phyloP scores from a whole-genome alignment of 2,113 vertebrate genomes.

The Synodontis membranacea region DNA sequence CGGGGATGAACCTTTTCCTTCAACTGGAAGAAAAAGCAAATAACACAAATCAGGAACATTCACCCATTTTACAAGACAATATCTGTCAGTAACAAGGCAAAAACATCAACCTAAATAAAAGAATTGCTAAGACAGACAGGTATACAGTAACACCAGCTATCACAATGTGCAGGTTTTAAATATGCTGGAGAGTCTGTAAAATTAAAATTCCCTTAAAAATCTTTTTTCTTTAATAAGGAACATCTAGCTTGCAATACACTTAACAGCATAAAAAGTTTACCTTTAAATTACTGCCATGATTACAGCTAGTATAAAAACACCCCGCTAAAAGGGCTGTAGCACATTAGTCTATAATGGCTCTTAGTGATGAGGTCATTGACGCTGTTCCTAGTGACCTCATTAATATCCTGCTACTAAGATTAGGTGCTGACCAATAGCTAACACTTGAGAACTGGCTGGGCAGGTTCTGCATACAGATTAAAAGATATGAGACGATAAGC shows the following conservation, averaged over 20 bases:
- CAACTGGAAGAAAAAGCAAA: conserved; percentile 55
- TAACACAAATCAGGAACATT: too few relatives aligned
- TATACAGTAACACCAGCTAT: neutral
- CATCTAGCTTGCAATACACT: neutral
- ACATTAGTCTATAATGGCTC: neutral
- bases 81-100: neutral
- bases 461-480: neutral
- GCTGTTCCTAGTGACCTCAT: neutral
- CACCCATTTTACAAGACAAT: too few relatives aligned
- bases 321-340: neutral
- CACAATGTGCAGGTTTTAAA: neutral
- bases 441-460: neutral
- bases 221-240: neutral
- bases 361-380: neutral
- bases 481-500: neutral
- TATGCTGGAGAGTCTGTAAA: neutral
- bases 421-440: neutral
- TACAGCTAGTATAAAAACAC: neutral
- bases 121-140: neutral
- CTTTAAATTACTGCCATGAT: neutral
- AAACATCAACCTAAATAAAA: neutral
- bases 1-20: conserved; percentile 53
- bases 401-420: neutral
- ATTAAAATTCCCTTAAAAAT: neutral
- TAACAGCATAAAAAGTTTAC: neutral